Evolutionary conservation across 2,113 vertebrate species (phyloP).

Genomic region (Silurus meridionalis): DNA sequence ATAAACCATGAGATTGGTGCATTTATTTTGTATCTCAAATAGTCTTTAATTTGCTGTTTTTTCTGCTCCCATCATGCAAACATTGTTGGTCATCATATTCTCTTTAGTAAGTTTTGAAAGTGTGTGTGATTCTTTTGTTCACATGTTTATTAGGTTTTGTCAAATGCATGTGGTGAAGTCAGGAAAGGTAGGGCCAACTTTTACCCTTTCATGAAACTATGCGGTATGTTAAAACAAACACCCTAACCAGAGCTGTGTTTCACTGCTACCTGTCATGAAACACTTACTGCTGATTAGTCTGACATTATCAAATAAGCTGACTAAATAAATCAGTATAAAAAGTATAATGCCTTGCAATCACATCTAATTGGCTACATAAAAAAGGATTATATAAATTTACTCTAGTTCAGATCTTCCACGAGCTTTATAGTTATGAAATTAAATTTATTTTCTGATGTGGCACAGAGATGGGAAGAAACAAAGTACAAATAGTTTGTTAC

Average conservation of each 20-base stretch:
- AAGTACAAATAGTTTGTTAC: too few species aligned
- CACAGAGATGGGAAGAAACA: too few species aligned
- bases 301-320: conserved; percentile 1
- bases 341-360: neutral
- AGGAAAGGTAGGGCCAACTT: neutral
- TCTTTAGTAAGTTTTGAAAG: neutral
- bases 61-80: neutral
- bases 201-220: too few species aligned
- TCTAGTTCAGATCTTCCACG: neutral
- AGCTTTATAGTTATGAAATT: neutral
- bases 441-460: neutral
- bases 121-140: neutral
- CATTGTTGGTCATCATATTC: neutral
- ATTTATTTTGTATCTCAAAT: neutral
- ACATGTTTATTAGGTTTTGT: neutral
- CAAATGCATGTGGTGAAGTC: neutral
- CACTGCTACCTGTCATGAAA: neutral
- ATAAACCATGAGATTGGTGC: neutral
- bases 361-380: neutral
- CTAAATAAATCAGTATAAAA: neutral
- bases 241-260: neutral
- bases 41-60: neutral
- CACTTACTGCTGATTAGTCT: conserved; percentile 7
- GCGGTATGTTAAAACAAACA: neutral
- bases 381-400: neutral